These are phyloP conservation scores for Dione vanillae DNA, from an alignment of 2,888 invertebrate species.

Conservation along the genomic window DNA sequence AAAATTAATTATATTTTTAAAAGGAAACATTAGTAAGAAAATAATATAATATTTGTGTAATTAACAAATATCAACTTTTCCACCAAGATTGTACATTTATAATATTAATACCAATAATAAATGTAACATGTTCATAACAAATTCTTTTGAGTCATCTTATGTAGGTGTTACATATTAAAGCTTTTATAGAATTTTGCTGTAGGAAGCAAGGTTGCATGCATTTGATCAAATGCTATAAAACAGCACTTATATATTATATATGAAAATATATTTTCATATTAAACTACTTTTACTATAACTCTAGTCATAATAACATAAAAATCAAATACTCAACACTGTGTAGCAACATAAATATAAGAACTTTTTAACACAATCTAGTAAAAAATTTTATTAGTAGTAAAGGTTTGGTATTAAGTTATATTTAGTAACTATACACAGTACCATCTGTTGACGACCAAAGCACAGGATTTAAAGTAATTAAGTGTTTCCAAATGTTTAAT, in stretches of 20 bases:
- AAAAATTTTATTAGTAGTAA: no score
- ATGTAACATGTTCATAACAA: slow-evolving; percentile 38
- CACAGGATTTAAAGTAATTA: neutral
- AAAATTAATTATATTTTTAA: no score
- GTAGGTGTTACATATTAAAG: slow-evolving; percentile 49
- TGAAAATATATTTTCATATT: no score
- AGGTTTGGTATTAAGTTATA: no score
- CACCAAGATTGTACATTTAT: neutral
- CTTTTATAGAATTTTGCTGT: slow-evolving; percentile 46
- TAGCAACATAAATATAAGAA: no score
- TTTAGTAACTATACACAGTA: no score
- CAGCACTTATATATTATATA: neutral
- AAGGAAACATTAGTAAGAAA: no score
- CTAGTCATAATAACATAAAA: no score
- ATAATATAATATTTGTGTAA: neutral
- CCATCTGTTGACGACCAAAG: neutral
- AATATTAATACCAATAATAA: slow-evolving; percentile 16
- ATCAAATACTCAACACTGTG: no score
- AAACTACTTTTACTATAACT: no score
- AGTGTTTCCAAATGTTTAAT: neutral
- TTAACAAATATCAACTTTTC: no score
- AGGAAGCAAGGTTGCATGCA: slow-evolving; percentile 46
- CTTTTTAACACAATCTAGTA: no score
- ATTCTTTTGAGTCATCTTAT: slow-evolving; percentile 45
- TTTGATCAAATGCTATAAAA: slow-evolving; percentile 20